These are phyloP conservation scores for Trichomalopsis sarcophagae DNA, from an alignment of 1,140 invertebrate species.

Conservation along the genomic window DNA sequence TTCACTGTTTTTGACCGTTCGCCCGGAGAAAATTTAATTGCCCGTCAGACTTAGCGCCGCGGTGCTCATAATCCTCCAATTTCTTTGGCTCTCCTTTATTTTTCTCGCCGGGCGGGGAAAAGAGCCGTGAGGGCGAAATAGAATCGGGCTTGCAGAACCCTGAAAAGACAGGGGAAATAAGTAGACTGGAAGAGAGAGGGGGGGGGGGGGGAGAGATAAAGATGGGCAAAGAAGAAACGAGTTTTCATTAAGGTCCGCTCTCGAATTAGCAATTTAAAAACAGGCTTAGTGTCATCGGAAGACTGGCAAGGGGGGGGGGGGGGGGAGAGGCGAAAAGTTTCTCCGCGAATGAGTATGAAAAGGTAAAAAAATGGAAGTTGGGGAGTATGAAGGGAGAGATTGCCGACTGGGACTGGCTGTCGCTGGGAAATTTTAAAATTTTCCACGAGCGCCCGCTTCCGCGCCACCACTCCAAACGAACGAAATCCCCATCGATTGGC, in stretches of 20 bases:
- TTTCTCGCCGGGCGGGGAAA: constrained; percentile 48
- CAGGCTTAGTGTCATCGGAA: constrained; percentile 59
- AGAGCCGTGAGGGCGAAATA: constrained; percentile 24
- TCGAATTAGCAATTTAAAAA: constrained; percentile 69
- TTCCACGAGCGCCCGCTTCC: neutral
- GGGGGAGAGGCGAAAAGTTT: constrained; percentile 19
- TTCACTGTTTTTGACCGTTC: constrained; percentile 57
- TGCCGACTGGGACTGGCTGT: neutral
- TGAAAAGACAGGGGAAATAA: constrained; percentile 41
- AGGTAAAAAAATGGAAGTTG: constrained; percentile 12
- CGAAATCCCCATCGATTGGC: constrained; percentile 45
- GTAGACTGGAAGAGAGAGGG: constrained; percentile 10
- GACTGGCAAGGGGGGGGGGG: neutral
- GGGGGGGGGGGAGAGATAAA: neutral
- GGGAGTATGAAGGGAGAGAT: neutral
- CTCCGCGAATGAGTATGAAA: constrained; percentile 32
- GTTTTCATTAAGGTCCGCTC: constrained; percentile 64
- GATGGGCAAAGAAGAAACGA: constrained; percentile 57
- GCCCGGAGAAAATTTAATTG: constrained; percentile 61
- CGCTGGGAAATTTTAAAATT: neutral
- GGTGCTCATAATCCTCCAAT: constrained; percentile 60
- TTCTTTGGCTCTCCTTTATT: constrained; percentile 57
- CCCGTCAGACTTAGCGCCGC: constrained; percentile 54
- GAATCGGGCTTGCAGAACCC: constrained; percentile 3
- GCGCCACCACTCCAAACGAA: constrained; percentile 27